phyloP scores from a whole-genome alignment of 2,113 vertebrate species.

The Sisor rabdophorus region DNA sequence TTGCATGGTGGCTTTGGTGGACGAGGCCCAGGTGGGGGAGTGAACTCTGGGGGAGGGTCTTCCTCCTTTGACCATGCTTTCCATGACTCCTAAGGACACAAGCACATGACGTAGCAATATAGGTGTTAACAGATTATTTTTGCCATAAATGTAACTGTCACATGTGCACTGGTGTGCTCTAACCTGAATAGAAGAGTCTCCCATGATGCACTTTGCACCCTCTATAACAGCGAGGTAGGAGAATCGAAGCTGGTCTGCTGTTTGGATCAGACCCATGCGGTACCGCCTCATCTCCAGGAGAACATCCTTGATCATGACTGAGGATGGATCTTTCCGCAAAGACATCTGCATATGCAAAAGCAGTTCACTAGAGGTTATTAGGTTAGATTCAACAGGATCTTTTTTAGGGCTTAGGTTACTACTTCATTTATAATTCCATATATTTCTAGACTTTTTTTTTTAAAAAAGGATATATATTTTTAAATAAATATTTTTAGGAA shows the following conservation, averaged over 20 bases:
- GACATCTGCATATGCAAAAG: conserved; percentile 74
- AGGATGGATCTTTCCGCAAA: conserved; percentile 86
- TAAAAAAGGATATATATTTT: neutral
- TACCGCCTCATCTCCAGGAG: conserved; percentile 90
- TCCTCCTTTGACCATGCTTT: conserved; percentile 93
- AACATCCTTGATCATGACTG: conserved; percentile 85
- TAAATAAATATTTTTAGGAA: no score
- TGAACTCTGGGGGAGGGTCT: conserved; percentile 83
- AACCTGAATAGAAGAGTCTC: conserved; percentile 85
- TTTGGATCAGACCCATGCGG: conserved; percentile 96
- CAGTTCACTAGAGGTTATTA: neutral
- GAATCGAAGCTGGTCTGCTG: conserved; percentile 92
- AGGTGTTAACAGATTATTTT: neutral
- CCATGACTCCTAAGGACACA: conserved; percentile 81
- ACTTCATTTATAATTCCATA: neutral
- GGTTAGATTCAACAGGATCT: neutral
- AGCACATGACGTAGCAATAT: neutral
- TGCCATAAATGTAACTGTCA: neutral
- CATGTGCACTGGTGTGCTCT: neutral
- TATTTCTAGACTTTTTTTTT: neutral
- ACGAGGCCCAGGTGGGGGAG: conserved; percentile 79
- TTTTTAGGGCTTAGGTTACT: no score
- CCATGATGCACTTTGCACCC: conserved; percentile 91
- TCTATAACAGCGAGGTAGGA: conserved; percentile 95
- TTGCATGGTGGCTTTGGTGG: conserved; percentile 68